Conservation (phyloP, 2,888 invertebrate species). For the Ethmia dodecea region DNA sequence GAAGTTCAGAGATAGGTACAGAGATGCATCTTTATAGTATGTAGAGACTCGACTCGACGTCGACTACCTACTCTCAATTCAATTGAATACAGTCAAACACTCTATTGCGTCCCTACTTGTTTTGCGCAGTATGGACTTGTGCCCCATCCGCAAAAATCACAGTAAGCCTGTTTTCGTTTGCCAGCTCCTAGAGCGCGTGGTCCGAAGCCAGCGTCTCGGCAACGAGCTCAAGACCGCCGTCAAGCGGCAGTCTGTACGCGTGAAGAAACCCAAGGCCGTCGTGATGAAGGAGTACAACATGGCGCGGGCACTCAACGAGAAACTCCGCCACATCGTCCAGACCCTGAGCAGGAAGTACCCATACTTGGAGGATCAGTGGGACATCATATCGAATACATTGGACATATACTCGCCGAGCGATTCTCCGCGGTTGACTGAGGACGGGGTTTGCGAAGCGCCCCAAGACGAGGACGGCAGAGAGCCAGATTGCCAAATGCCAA, state of each 20-base stretch:
- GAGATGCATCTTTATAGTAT: too few relatives aligned
- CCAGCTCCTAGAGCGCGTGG: constrained; percentile 76
- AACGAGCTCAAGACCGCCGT: constrained; percentile 75
- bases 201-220: constrained; percentile 83
- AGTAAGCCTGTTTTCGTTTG: constrained; percentile 6
- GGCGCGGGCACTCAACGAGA: constrained; percentile 76
- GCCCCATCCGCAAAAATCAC: not conserved
- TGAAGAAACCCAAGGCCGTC: constrained; percentile 58
- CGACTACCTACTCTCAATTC: too few relatives aligned
- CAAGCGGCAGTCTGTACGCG: constrained; percentile 52
- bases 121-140: too few relatives aligned
- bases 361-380: constrained; percentile 54
- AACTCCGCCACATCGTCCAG: constrained; percentile 77
- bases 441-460: constrained; percentile 10
- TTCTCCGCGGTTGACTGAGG: constrained; percentile 38
- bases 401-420: constrained; percentile 49
- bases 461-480: not conserved
- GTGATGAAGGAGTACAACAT: constrained; percentile 76
- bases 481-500: not conserved
- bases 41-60: too few relatives aligned
- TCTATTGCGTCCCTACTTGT: too few relatives aligned
- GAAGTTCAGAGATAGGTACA: too few relatives aligned
- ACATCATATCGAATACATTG: constrained; percentile 66
- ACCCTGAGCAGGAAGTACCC: constrained; percentile 80
- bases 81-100: too few relatives aligned